These are phyloP conservation scores for Montipora foliosa DNA, from an alignment of 64 coral and sea anemone species.

Conservation along the genomic window DNA sequence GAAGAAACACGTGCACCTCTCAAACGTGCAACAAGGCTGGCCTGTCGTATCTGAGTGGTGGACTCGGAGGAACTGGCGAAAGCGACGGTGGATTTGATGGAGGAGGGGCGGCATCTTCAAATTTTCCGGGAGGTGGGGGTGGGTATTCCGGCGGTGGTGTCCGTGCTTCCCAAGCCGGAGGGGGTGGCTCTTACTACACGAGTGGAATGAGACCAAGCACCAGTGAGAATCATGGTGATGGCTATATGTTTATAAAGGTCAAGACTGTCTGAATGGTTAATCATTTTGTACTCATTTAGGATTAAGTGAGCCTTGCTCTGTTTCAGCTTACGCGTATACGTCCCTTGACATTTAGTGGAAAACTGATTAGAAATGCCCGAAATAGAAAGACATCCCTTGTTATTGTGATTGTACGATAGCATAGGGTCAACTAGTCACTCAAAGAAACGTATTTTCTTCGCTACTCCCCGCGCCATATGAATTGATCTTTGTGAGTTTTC, in stretches of 20 bases:
- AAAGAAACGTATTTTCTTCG: too few relatives aligned
- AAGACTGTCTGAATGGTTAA: background rate
- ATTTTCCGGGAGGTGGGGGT: slow-evolving; percentile 56
- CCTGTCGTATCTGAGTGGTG: background rate
- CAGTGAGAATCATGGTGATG: slow-evolving; percentile 8
- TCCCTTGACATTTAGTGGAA: too few relatives aligned
- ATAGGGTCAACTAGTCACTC: too few relatives aligned
- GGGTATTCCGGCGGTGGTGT: slow-evolving; percentile 67
- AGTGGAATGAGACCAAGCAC: background rate
- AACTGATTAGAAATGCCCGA: too few relatives aligned
- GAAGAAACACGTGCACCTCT: background rate
- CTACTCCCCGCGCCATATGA: too few relatives aligned
- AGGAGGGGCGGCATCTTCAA: slow-evolving; percentile 7
- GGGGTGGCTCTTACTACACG: slow-evolving; percentile 33
- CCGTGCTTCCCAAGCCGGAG: background rate
- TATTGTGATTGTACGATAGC: too few relatives aligned
- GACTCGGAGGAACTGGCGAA: slow-evolving; percentile 44
- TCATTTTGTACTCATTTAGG: too few relatives aligned
- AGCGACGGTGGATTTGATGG: slow-evolving; percentile 44
- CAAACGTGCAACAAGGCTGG: slow-evolving; percentile 4
- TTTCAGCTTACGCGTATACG: too few relatives aligned
- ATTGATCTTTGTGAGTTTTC: too few relatives aligned
- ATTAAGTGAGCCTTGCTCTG: too few relatives aligned
- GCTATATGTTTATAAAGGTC: slow-evolving; percentile 29
- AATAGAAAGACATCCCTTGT: too few relatives aligned